Conservation (phyloP, 2,797 vertebrate genomes). For the Neosilurus mollespiculum region DNA sequence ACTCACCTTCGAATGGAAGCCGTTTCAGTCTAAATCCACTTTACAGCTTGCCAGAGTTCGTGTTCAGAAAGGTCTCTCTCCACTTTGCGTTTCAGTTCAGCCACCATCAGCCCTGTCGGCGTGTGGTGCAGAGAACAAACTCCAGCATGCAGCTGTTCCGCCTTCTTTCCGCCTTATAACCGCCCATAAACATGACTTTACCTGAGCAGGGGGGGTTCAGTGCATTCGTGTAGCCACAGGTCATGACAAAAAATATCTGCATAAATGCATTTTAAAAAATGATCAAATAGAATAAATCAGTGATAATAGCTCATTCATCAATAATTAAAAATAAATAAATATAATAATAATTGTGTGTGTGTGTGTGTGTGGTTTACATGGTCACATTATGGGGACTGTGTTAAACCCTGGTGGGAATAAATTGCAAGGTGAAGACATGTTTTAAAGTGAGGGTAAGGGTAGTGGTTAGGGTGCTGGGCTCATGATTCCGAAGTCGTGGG, state of each 20-base stretch:
- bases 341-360: no score
- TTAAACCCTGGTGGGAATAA: no score
- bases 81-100: slow-evolving; percentile 1
- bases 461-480: no score
- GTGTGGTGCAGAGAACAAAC: neutral
- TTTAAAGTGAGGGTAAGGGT: no score
- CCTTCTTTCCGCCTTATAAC: slow-evolving; percentile 15
- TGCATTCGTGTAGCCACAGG: neutral
- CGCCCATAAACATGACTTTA: slow-evolving; percentile 1
- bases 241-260: no score
- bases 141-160: slow-evolving; percentile 21
- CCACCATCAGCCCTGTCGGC: neutral
- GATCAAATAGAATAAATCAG: no score
- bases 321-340: no score
- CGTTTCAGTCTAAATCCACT: neutral
- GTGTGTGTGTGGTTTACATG: neutral
- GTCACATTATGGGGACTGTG: no score
- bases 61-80: neutral
- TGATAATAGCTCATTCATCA: no score
- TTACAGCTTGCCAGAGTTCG: neutral
- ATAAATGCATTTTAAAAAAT: no score
- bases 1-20: slow-evolving; percentile 13
- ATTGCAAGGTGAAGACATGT: no score
- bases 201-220: neutral
- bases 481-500: no score